These are phyloP conservation scores for Plectropomus leopardus DNA, from an alignment of 2,113 vertebrate genomes.

Conservation along the genomic window DNA sequence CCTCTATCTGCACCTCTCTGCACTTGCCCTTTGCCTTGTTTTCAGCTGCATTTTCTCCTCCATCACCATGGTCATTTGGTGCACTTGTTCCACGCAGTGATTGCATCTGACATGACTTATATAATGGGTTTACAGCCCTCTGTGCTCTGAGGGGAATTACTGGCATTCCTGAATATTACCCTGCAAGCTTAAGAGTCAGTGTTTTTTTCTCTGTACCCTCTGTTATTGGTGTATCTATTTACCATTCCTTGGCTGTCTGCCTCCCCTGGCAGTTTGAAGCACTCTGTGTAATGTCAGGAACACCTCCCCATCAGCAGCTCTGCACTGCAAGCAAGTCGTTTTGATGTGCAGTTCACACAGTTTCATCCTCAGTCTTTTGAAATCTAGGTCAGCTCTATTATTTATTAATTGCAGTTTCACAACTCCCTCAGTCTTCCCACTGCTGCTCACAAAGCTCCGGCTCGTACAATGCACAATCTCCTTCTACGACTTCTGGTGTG, in stretches of 20 bases:
- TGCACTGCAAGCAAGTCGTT: slow-evolving; percentile 45
- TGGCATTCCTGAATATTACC: slow-evolving; percentile 70
- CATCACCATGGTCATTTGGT: slow-evolving; percentile 22
- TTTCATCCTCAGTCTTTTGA: slow-evolving; percentile 69
- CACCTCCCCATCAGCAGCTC: slow-evolving; percentile 56
- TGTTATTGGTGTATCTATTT: slow-evolving; percentile 72
- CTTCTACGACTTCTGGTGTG: slow-evolving; percentile 34
- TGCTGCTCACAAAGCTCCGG: slow-evolving; percentile 41
- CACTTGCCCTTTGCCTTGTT: slow-evolving; percentile 53
- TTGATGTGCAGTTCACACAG: slow-evolving; percentile 65
- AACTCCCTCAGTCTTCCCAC: slow-evolving; percentile 57
- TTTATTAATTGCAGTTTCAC: slow-evolving; percentile 82
- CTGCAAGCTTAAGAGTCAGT: slow-evolving; percentile 34
- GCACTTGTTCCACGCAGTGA: slow-evolving; percentile 55
- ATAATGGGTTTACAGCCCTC: slow-evolving; percentile 64
- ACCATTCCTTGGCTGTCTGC: slow-evolving; percentile 63
- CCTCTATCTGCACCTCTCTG: slow-evolving; percentile 40
- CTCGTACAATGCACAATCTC: slow-evolving; percentile 40
- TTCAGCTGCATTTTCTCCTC: slow-evolving; percentile 32
- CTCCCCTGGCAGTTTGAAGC: slow-evolving; percentile 62
- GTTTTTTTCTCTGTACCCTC: slow-evolving; percentile 35
- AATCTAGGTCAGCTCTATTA: slow-evolving; percentile 83
- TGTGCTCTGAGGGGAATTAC: slow-evolving; percentile 52
- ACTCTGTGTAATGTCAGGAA: slow-evolving; percentile 65
- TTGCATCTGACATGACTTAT: slow-evolving; percentile 68